Base-by-base conservation (phyloP, 2,113 vertebrate genomes). In the Perca fluviatilis region DNA sequence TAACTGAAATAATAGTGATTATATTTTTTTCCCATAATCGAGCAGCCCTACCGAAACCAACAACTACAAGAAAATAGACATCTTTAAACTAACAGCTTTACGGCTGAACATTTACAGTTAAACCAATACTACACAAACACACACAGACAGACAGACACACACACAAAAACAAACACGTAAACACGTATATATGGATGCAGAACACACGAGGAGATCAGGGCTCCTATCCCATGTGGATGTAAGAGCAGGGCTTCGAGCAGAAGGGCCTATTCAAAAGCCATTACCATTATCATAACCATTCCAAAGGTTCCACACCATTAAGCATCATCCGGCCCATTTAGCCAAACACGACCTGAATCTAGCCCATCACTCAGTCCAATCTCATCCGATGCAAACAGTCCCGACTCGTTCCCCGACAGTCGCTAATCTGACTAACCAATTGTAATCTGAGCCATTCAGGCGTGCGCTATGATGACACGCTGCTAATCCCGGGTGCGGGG, bases 391-490 rank as follows among this genome's bases (percentile, higher is more conserved):
- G 30, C 51, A 49, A 14, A 43, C 6, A 16, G 33, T 60, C 50
- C 64, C 13, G 10, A 50, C 62, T 36, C 40, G 3, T n/a, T 65
- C 54, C 8, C 71, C 18, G 66, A 50, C 81, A 51, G 74, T 4
- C 19, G 0, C 70, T 85, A 79, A 88, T 92, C 85, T 74, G 79
- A 87, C 79, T 69, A 74, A 80, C 83, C 87, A 87, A 77, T 86
- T 79, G 77, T 80, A 89, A 84, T 79, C 78, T 80, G 74, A 84
- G 46, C 77, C 11, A 14, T 23, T 4, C n/a, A 53, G 49, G 67
- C 11, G 14, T 4, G 5, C 0, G 19, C 33, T 27, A 2, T 13
- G 10, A 69, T 56, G 62, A 49, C 54, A 51, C 4, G 12, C 67
- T 0, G 71, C 30, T 84, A 84, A 85, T 89, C 86, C 66, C 25